Percentiles rank a stretch among this genome's conserved stretches.
Evolutionary conservation across 2,888 invertebrate species (phyloP).

Genomic region (Ceramica pisi): DNA sequence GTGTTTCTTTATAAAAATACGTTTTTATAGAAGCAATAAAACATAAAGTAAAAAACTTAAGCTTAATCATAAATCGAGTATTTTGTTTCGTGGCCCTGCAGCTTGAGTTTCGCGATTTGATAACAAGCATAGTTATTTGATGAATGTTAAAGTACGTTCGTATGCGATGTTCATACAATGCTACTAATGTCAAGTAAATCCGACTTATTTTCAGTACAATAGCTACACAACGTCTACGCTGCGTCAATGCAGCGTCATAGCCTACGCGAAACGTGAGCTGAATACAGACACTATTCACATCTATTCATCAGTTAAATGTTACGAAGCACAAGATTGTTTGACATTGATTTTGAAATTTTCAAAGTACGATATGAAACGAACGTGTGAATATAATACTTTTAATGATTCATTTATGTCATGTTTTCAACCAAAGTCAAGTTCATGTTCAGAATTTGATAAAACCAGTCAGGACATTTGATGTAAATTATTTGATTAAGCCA

Average conservation of each 20-base stretch:
- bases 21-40: not conserved
- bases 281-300: not conserved
- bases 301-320: not conserved
- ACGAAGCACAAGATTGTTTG: slow-evolving; percentile 4
- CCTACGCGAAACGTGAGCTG: not conserved
- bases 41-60: not conserved
- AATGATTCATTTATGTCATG: not conserved
- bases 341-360: not conserved
- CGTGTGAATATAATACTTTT: not conserved
- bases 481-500: too few species aligned
- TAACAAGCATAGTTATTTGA: not conserved
- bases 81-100: slow-evolving; percentile 10
- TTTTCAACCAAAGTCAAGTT: slow-evolving; percentile 24
- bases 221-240: not conserved
- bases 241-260: not conserved
- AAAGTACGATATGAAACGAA: not conserved
- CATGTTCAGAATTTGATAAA: not conserved
- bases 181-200: not conserved
- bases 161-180: not conserved
- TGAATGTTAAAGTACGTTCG: not conserved
- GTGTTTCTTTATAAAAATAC: not conserved
- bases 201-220: not conserved
- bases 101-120: slow-evolving; percentile 33
- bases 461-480: too few species aligned
- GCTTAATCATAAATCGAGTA: not conserved